Conservation (phyloP, 2,797 vertebrate genomes). For the Sphaeramia orbicularis region DNA sequence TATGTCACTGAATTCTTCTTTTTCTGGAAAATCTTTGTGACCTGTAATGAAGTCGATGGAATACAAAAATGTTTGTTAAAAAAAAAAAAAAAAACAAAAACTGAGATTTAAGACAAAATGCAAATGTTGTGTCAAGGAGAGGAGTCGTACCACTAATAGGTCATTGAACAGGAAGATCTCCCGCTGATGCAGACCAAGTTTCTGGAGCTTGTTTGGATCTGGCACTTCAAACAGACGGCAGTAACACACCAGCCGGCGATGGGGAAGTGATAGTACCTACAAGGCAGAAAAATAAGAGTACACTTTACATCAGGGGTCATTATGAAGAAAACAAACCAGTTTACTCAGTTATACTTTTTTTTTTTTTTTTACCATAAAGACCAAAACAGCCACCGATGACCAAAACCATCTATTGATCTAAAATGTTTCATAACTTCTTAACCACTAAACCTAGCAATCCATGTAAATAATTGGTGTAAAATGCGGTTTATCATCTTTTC, state of each 20-base stretch:
- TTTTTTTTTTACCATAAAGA: too few relatives aligned
- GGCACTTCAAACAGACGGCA: constrained; percentile 98
- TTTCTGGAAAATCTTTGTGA: constrained; percentile 99
- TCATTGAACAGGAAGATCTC: constrained; percentile 99
- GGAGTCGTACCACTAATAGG: constrained; percentile 92
- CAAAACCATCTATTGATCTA: too few relatives aligned
- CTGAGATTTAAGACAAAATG: background rate
- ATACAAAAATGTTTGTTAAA: background rate
- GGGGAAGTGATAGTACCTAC: constrained; percentile 96
- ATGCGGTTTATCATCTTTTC: too few relatives aligned
- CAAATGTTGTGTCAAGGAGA: background rate
- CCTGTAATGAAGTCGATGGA: constrained; percentile 79
- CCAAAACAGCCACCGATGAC: too few relatives aligned
- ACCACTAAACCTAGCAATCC: too few relatives aligned
- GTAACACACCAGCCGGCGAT: constrained; percentile 97
- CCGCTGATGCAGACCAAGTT: constrained; percentile 96
- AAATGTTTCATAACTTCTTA: too few relatives aligned
- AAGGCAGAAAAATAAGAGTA: constrained; percentile 10
- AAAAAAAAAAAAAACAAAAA: background rate
- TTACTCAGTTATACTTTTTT: too few relatives aligned
- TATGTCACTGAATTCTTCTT: constrained; percentile 99
- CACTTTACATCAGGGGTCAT: constrained; percentile 49
- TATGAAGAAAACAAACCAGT: constrained; percentile 37
- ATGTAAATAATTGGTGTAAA: too few relatives aligned
- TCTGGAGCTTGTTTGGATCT: constrained; percentile 97